Conservation (phyloP, 2,797 vertebrate genomes). For the Malurus splendens region DNA sequence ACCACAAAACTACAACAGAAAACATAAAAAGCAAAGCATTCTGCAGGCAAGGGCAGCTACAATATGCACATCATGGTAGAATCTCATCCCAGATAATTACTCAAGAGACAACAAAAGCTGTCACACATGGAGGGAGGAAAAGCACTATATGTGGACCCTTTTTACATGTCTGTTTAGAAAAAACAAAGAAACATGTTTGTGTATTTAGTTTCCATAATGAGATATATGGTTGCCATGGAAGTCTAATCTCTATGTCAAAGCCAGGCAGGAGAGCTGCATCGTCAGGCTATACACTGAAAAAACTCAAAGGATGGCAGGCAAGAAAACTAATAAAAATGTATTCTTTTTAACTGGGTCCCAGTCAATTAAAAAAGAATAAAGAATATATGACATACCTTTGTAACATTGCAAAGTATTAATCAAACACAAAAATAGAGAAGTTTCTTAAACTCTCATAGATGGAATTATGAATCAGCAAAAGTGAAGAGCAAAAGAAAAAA, state of each 20-base stretch:
- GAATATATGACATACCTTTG: neutral
- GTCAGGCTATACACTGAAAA: neutral
- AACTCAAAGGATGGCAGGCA: neutral
- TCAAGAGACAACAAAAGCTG: neutral
- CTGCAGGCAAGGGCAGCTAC: neutral
- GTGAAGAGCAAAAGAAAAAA: neutral
- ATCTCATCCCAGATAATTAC: neutral
- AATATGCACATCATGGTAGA: neutral
- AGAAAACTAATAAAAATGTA: neutral
- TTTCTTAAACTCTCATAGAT: neutral
- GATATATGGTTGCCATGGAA: constrained; percentile 46
- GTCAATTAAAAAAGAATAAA: neutral
- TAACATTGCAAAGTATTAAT: neutral
- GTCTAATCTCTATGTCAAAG: constrained; percentile 36
- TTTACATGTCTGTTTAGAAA: constrained; percentile 1
- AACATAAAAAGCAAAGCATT: neutral
- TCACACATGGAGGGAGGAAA: neutral
- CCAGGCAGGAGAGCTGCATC: neutral
- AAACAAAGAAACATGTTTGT: constrained; percentile 31
- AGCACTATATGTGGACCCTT: neutral
- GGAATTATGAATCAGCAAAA: neutral
- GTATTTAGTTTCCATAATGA: constrained; percentile 34
- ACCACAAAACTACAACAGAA: neutral
- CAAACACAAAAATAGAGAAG: neutral
- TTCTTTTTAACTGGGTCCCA: neutral